Evolutionary conservation across 2,113 vertebrate species (phyloP).

Genomic region (Psophia crepitans): DNA sequence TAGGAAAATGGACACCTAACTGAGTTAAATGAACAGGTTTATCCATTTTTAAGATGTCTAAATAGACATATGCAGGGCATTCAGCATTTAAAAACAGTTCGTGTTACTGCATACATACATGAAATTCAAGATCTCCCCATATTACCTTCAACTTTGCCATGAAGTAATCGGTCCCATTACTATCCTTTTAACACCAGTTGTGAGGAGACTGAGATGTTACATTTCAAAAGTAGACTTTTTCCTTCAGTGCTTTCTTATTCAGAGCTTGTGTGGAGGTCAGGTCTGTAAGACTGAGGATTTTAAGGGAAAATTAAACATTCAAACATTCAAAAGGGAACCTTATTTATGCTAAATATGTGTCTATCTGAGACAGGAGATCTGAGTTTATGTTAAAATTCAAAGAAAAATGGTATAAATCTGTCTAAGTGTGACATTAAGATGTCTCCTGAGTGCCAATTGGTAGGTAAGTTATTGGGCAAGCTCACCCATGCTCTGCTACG

Average conservation of each 20-base stretch:
- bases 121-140: neutral
- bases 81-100: neutral
- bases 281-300: neutral
- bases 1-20: neutral
- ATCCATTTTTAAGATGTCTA: neutral
- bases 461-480: neutral
- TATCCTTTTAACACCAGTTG: neutral
- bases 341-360: neutral
- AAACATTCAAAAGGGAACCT: neutral
- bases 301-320: neutral
- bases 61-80: accelerated
- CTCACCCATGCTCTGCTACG: neutral
- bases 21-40: neutral
- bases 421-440: neutral
- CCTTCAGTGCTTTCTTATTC: neutral
- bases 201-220: neutral
- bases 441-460: neutral
- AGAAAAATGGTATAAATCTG: neutral
- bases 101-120: neutral
- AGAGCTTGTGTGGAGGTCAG: neutral
- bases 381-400: neutral
- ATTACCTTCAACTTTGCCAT: neutral
- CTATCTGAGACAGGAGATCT: neutral
- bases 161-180: neutral
- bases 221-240: neutral